Base-by-base conservation (phyloP, 2,888 invertebrate genomes). In the Mechanitis messenoides region DNA sequence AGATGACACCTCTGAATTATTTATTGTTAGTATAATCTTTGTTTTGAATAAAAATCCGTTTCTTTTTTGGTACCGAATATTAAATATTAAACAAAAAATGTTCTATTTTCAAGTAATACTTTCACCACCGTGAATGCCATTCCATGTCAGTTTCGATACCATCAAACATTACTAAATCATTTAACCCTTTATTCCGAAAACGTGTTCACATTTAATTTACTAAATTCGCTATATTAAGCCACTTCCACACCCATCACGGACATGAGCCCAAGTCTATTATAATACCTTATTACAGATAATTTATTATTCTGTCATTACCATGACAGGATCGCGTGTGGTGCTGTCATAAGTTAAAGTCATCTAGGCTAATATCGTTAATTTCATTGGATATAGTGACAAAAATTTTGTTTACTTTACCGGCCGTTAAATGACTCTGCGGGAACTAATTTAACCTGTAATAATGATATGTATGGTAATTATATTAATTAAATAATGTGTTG, bases 201-300 rank as follows among this genome's bases (percentile, higher is more conserved):
- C 54, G 73, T 71, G 68, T 72, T 74, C 72, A 73, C 74, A 74
- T 77, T 83, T 83, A 80, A 84, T 83, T 82, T 79, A 82, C 71
- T 75, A 79, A 87, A 84, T 83, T 84, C 75, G 80, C 83, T 84
- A 86, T 66, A 87, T 85, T 79, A 86, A 80, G 72, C 71, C 76
- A 79, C 74, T 75, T 78, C 77, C 80, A 78, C 77, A 75, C 81
- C 82, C 78, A 79, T 75, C 77, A 78, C 47, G 50, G 60, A 61
- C 68, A 66, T 82, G 81, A 79, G 78, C 79, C 79, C 75, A 75
- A 72, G 80, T 79, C 78, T 73, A 83, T 83, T 86, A 87, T 87
- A 87, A 85, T 89, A 86, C 87, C 75, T 89, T 88, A 89, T 89
- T 90, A 88, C 85, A 81, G 78, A 85, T 88, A 85, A 90, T 89